Evolutionary conservation across 1,140 invertebrate species (phyloP), one percentile per base, ranked within the genome.

Genomic region (Helicoverpa armigera): DNA sequence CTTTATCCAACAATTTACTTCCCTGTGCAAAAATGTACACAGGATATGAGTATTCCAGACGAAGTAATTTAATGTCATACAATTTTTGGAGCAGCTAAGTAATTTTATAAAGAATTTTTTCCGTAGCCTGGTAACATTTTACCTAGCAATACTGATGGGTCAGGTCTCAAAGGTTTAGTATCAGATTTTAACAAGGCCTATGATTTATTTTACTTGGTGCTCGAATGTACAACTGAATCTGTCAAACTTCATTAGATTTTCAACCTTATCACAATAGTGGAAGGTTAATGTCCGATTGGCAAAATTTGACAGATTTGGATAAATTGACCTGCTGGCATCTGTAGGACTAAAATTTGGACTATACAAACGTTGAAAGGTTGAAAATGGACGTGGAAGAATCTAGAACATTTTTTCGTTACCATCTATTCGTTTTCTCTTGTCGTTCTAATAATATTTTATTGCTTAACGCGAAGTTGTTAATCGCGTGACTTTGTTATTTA

Each of bases 141-240:
- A 58, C 2, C 56, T 11, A 5, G 65, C n/a, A n/a, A 48, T 69
- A 69, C 16, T 50, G 43, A 69, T 69, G 43, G 65, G 65, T 67
- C 65, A 48, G 35, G 16, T 69, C 43, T 69, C 65, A 69, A 70
- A 69, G 43, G 48, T 29, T 48, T 13, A 51, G 43, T 53, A 50
- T 53, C 67, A 53, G 48, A 70, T 51, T 70, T 70, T 53, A 70
- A 70, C 67, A 70, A 70, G 61, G 18, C 9, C 11, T 2, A 70
- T 9, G 16, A 70, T 51, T 70, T 70, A 70, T 70, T 53, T 53
- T 11, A 43, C 35, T 1, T 9, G 0, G 23, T 23, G n/a, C n/a
- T n/a, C n/a, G n/a, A n/a, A n/a, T n/a, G n/a, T n/a, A 3, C 7
- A 35, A 3, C 35, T 35, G 3, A 35, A 35, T 35, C 35, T 31